These are phyloP conservation scores for Glaucomys volans DNA, from an alignment of 2,113 vertebrate genomes.

Conservation along the genomic window DNA sequence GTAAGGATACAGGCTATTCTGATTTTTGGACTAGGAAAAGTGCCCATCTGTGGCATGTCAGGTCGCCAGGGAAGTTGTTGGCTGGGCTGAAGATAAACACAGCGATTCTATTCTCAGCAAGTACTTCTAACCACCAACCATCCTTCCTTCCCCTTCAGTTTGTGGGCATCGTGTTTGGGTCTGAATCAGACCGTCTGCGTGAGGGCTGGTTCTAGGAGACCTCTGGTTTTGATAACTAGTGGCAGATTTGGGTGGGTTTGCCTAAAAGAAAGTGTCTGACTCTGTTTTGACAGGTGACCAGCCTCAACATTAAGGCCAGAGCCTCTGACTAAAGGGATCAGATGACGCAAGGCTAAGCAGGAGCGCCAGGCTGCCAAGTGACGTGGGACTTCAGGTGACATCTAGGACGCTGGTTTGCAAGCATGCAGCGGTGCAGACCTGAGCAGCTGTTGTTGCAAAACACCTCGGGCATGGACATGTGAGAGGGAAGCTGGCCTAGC, in stretches of 20 bases:
- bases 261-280: neutral
- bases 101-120: conserved; percentile 43
- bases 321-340: neutral
- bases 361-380: neutral
- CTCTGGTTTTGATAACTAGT: neutral
- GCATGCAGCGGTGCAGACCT: neutral
- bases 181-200: neutral
- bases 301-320: neutral
- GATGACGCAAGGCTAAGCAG: neutral
- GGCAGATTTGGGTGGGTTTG: neutral
- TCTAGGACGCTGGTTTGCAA: neutral
- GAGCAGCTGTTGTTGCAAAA: neutral
- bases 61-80: neutral
- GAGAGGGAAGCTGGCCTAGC: neutral
- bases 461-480: neutral
- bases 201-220: neutral
- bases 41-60: neutral
- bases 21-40: conserved; percentile 46
- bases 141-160: neutral
- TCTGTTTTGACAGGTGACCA: neutral
- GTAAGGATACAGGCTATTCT: neutral
- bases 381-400: neutral
- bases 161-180: neutral
- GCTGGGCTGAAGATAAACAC: conserved; percentile 41
- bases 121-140: neutral